Evolutionary conservation across 2,113 vertebrate genomes (phyloP).

Genomic region (Silurus asotus): DNA sequence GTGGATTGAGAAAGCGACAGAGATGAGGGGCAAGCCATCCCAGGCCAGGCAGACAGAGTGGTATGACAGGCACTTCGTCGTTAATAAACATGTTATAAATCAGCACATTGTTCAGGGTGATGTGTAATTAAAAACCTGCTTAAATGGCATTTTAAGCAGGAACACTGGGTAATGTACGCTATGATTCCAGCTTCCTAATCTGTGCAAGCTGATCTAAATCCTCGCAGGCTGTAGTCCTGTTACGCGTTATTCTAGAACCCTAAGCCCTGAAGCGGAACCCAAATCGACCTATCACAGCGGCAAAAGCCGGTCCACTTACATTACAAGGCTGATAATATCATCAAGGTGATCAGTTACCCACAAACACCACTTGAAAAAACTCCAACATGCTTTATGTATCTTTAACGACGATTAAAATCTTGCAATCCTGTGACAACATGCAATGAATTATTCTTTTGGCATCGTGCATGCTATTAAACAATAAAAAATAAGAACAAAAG

Average conservation of each 20-base stretch:
- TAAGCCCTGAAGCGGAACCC: slow-evolving; percentile 44
- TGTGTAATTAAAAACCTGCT: slow-evolving; percentile 38
- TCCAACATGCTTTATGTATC: slow-evolving; percentile 45
- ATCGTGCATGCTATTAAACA: slow-evolving; percentile 35
- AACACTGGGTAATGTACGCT: slow-evolving; percentile 41
- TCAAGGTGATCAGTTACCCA: slow-evolving; percentile 58
- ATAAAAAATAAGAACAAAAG: slow-evolving; percentile 28
- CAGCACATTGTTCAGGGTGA: slow-evolving; percentile 40
- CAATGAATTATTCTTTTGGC: slow-evolving; percentile 53
- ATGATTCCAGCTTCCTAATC: slow-evolving; percentile 42
- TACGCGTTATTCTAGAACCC: slow-evolving; percentile 45
- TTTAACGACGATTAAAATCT: slow-evolving; percentile 61
- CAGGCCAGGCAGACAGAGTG: slow-evolving; percentile 44
- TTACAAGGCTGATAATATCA: slow-evolving; percentile 55
- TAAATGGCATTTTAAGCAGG: slow-evolving; percentile 49
- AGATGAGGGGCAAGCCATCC: slow-evolving; percentile 41
- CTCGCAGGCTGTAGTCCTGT: slow-evolving; percentile 38
- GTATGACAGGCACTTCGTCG: slow-evolving; percentile 27
- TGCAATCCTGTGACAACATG: slow-evolving; percentile 48
- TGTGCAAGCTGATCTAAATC: slow-evolving; percentile 47
- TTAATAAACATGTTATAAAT: slow-evolving; percentile 44
- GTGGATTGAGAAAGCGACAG: slow-evolving; percentile 65
- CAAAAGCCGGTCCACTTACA: slow-evolving; percentile 31
- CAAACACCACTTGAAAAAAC: slow-evolving; percentile 36
- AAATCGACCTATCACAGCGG: slow-evolving; percentile 36